phyloP scores from a whole-genome alignment of 2,797 vertebrate genomes.

The Poecile montanus region DNA sequence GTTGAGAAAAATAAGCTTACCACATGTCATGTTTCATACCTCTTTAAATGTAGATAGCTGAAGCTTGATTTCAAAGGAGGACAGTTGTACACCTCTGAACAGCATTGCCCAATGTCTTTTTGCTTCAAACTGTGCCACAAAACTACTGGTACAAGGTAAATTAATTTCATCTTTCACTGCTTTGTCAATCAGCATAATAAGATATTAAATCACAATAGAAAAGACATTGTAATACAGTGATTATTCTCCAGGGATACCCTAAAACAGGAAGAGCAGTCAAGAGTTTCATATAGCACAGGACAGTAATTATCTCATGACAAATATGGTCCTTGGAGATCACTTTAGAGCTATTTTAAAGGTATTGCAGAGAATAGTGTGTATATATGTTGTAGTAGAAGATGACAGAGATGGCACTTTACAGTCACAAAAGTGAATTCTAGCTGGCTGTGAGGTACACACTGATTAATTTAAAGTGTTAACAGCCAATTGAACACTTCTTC shows the following conservation, averaged over 20 bases:
- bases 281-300: conserved; percentile 1
- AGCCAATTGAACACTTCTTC: not conserved
- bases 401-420: not conserved
- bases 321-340: not conserved
- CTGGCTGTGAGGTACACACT: not conserved
- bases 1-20: not conserved
- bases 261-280: conserved; percentile 16
- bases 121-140: not conserved
- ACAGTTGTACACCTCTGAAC: not conserved
- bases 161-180: not conserved
- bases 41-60: not conserved
- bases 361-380: not conserved
- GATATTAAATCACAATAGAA: conserved; percentile 30
- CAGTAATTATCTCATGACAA: conserved; percentile 41
- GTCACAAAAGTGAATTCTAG: not conserved
- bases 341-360: not conserved
- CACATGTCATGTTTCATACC: not conserved
- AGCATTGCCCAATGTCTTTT: not conserved
- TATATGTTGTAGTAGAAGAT: not conserved
- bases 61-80: not conserved
- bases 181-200: conserved; percentile 18
- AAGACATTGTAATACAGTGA: conserved; percentile 13
- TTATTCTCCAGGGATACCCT: conserved; percentile 11
- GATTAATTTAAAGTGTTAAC: conserved; percentile 43
- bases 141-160: not conserved